phyloP scores from a whole-genome alignment of 2,888 invertebrate genomes.

The Didymodactylos carnosus region DNA sequence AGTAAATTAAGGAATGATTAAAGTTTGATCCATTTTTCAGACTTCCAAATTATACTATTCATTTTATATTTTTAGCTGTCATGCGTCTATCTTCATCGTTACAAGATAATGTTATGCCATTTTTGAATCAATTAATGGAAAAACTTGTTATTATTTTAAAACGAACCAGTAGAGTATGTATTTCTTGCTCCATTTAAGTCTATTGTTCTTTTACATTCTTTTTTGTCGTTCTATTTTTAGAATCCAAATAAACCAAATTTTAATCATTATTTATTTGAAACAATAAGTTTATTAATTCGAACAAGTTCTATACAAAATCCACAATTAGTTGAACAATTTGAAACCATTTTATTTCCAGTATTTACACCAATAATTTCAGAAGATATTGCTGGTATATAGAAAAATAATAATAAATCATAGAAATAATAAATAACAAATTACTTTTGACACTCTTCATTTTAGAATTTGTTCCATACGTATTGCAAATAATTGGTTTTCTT shows the following conservation, averaged over 20 bases:
- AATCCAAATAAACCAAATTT: constrained; percentile 88
- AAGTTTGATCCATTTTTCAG: background rate
- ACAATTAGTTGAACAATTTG: constrained; percentile 61
- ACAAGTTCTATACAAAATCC: constrained; percentile 59
- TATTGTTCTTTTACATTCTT: background rate
- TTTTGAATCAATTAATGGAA: constrained; percentile 56
- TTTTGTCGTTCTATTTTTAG: constrained; percentile 28
- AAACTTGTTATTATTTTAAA: constrained; percentile 63
- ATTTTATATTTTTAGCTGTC: constrained; percentile 46
- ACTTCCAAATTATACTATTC: background rate
- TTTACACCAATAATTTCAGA: constrained; percentile 81
- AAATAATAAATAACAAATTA: too few species aligned
- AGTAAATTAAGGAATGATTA: too few species aligned
- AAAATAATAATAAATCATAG: background rate
- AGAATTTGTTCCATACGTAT: constrained; percentile 95
- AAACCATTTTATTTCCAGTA: constrained; percentile 73
- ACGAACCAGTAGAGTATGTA: constrained; percentile 48
- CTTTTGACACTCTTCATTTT: constrained; percentile 22
- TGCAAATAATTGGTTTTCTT: constrained; percentile 78
- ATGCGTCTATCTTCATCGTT: constrained; percentile 64
- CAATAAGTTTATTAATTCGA: constrained; percentile 50
- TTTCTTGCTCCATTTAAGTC: too few species aligned
- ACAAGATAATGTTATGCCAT: constrained; percentile 59
- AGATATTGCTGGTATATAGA: constrained; percentile 57
- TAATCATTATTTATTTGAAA: constrained; percentile 93